Conservation (phyloP, 2,888 invertebrate species). For the Melikaiella ostensackeni region DNA sequence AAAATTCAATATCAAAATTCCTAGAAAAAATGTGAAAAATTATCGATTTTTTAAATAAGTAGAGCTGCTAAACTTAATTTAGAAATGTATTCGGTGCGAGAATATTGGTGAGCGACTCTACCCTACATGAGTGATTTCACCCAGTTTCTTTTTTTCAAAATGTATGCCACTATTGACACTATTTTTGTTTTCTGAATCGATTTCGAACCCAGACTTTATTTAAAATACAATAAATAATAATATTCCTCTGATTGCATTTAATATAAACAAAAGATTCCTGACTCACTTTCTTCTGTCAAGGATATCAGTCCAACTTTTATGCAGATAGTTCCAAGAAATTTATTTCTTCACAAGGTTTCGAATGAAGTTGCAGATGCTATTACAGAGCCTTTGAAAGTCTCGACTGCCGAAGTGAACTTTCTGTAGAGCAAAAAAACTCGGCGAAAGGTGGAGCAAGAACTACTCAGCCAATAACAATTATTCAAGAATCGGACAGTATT, state of each 20-base stretch:
- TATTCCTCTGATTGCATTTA: background rate
- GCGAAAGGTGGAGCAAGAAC: slow-evolving; percentile 3
- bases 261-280: background rate
- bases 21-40: no score
- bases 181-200: no score
- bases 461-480: background rate
- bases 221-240: no score
- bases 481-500: background rate
- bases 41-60: no score
- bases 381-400: slow-evolving; percentile 3
- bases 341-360: background rate
- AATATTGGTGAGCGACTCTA: no score
- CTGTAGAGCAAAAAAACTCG: background rate
- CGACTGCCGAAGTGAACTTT: background rate
- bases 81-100: no score
- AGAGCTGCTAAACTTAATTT: no score
- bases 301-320: background rate
- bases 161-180: no score
- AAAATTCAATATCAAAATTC: no score
- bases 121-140: no score
- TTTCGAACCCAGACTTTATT: no score
- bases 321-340: background rate
- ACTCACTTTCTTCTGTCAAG: background rate
- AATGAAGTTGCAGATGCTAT: slow-evolving; percentile 10
- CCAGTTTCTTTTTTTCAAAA: no score